Percentiles rank a stretch among this genome's conserved stretches.
phyloP scores from a whole-genome alignment of 2,888 invertebrate genomes.

The Punctoribates punctum region DNA sequence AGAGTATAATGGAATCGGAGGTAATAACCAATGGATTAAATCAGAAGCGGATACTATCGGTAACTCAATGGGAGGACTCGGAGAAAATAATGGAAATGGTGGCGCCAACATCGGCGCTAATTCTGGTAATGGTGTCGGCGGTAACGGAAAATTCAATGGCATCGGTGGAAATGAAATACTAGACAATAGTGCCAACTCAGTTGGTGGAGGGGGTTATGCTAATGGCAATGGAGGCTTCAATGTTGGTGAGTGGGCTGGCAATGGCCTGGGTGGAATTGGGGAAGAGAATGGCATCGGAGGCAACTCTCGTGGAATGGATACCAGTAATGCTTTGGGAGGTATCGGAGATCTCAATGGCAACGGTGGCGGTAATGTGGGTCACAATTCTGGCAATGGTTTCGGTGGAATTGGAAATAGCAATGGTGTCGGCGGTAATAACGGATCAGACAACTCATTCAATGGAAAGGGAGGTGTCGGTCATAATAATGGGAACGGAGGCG shows the following conservation, averaged over 20 bases:
- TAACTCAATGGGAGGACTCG: not conserved
- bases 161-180: not conserved
- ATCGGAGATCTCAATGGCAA: not conserved
- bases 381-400: slow-evolving; percentile 1
- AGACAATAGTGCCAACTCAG: not conserved
- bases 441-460: not conserved
- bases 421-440: slow-evolving; percentile 3
- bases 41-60: not conserved
- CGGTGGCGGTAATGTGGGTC: not conserved
- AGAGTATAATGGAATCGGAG: not conserved
- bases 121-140: slow-evolving; percentile 7
- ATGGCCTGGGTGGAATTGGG: not conserved
- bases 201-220: not conserved
- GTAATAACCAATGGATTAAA: not conserved
- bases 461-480: not conserved
- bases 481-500: slow-evolving; percentile 1
- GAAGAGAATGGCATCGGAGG: not conserved
- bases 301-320: not conserved
- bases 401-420: not conserved
- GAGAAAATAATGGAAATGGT: not conserved
- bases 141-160: not conserved
- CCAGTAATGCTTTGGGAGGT: not conserved
- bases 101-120: not conserved
- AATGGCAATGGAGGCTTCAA: not conserved
- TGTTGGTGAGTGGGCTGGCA: not conserved